Evolutionary conservation across 2,113 vertebrate genomes (phyloP), one percentile per base, ranked within the genome.

Genomic region (Scartelaos histophorus): DNA sequence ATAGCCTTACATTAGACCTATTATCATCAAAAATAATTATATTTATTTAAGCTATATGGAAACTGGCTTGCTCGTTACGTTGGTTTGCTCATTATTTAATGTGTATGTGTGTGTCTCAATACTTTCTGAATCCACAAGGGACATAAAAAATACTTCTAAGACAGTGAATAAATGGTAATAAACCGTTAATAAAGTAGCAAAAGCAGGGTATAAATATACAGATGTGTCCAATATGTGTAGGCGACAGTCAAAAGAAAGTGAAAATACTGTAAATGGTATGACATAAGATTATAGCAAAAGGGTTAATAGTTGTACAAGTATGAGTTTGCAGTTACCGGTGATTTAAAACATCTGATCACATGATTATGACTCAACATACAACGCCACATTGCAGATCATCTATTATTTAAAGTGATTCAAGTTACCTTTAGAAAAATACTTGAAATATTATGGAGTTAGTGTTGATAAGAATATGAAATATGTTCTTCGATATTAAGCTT

Each of bases 401-500:
- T 51, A 17, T 17, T 6, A 19, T 51, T 19, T 51, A 19, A 17
- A 17, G 19, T 19, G 5, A 29, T 29, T 29, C 4, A 29, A 29
- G 29, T 29, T 29, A 29, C 29, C 2, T 29, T 29, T 29, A 29
- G 29, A 29, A 29, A 21, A 2, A 1, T n/a, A 7, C n/a, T 10
- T 54, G 19, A 21, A 54, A 54, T n/a, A 2, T 9, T 9, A 10
- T 16, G 15, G 16, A 6, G 15, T 51, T 19, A 54, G 51, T 10
- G 7, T 21, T 7, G 2, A 21, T 21, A 54, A 53, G 7, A n/a
- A 2, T n/a, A n/a, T 54, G 19, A 54, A 7, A 21, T 54, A 11
- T 54, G 1, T 19, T 5, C 51, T 9, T 19, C 17, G 9, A 53
- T 9, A 53, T 43, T 45, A 86, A 82, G 80, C 75, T 85, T 71